A percentile compares a stretch with the other conserved stretches of the same genome.
Evolutionary conservation across 2,888 invertebrate genomes (phyloP).

Genomic region (Therioaphis trifolii): DNA sequence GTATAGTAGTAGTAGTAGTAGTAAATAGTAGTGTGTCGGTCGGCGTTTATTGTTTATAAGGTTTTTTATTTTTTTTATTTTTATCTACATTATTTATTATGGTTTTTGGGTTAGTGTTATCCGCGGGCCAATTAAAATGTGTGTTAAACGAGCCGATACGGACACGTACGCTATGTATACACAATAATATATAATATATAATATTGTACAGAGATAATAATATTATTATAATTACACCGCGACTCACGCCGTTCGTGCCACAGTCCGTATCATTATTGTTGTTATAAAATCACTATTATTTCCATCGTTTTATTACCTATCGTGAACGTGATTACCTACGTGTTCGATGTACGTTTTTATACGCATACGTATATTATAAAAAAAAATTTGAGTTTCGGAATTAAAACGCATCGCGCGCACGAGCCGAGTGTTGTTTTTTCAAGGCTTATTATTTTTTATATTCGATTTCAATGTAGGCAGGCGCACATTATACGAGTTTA

Average conservation of each 20-base stretch:
- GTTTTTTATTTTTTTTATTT: slow-evolving; percentile 28
- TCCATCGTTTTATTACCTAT: too few relatives aligned
- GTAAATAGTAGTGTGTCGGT: neutral
- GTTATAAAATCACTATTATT: too few relatives aligned
- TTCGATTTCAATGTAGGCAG: neutral
- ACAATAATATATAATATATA: slow-evolving; percentile 2
- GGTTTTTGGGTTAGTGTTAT: slow-evolving; percentile 59
- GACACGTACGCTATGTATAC: neutral
- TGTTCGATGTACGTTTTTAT: too few relatives aligned
- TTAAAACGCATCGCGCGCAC: neutral
- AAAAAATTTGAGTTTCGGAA: too few relatives aligned
- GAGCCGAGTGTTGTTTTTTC: slow-evolving; percentile 1
- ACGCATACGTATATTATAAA: too few relatives aligned
- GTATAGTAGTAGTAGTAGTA: neutral
- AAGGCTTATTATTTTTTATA: slow-evolving; percentile 7
- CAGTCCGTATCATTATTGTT: too few relatives aligned
- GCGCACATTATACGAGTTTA: too few relatives aligned
- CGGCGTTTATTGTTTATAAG: slow-evolving; percentile 22
- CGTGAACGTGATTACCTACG: too few relatives aligned
- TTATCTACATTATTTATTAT: slow-evolving; percentile 35
- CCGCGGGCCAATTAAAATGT: slow-evolving; percentile 45
- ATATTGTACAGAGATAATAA: too few relatives aligned
- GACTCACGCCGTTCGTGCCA: too few relatives aligned
- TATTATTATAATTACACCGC: slow-evolving; percentile 2
- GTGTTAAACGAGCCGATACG: slow-evolving; percentile 45